Evolutionary conservation across 1,140 invertebrate species (phyloP).

Genomic region (Ruditapes philippinarum): DNA sequence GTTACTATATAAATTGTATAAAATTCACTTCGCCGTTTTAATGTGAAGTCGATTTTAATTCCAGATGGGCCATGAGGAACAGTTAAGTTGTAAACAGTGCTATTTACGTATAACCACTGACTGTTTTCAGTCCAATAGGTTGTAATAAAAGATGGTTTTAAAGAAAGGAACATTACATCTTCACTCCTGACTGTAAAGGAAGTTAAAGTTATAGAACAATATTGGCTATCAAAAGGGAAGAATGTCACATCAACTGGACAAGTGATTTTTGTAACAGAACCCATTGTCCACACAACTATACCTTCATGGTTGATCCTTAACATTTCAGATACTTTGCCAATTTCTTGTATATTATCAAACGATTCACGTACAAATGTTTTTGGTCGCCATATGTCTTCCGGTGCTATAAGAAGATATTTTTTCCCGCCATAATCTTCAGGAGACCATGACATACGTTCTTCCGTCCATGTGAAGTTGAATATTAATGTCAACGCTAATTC

Average conservation of each 20-base stretch:
- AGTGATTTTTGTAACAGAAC: too few relatives aligned
- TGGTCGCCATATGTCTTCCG: slow-evolving; percentile 21
- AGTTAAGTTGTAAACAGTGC: not conserved
- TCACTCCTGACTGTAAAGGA: not conserved
- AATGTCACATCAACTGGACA: slow-evolving; percentile 60
- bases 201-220: not conserved
- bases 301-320: not conserved
- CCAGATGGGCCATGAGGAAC: not conserved
- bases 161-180: not conserved
- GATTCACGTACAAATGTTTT: not conserved
- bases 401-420: not conserved
- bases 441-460: not conserved
- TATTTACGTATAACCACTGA: slow-evolving; percentile 15
- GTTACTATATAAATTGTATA: slow-evolving; percentile 89
- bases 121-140: slow-evolving; percentile 31
- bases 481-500: not conserved
- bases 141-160: not conserved
- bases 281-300: too few relatives aligned
- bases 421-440: not conserved
- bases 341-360: not conserved
- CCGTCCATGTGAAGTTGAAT: not conserved
- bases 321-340: not conserved
- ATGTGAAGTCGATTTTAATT: not conserved
- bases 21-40: slow-evolving; percentile 71
- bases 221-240: slow-evolving; percentile 55